A percentile compares a stretch with the other conserved stretches of the same genome.
These are phyloP conservation scores for Deilephila elpenor DNA, from an alignment of 2,888 invertebrate species.

Conservation along the genomic window DNA sequence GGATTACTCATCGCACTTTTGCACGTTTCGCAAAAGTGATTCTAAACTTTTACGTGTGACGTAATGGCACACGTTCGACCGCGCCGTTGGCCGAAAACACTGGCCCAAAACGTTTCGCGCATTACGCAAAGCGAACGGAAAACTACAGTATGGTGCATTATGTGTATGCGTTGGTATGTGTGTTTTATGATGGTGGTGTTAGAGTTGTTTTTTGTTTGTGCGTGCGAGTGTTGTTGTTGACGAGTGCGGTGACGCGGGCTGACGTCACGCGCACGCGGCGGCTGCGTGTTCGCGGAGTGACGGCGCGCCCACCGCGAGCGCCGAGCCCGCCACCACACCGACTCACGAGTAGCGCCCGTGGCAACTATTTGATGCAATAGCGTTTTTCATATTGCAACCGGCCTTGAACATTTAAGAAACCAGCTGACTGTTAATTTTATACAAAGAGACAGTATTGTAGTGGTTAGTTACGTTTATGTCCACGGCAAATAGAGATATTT, in stretches of 20 bases:
- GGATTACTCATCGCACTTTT: constrained; percentile 21
- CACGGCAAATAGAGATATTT: background rate
- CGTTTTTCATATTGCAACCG: constrained; percentile 33
- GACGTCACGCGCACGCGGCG: constrained; percentile 71
- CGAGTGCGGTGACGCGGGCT: constrained; percentile 62
- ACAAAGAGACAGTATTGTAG: constrained; percentile 16
- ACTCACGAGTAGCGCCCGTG: constrained; percentile 39
- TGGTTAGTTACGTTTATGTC: background rate
- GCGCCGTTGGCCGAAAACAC: constrained; percentile 41
- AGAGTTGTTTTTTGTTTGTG: constrained; percentile 36
- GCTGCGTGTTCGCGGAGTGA: constrained; percentile 62
- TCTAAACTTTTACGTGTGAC: constrained; percentile 36
- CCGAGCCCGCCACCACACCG: constrained; percentile 30
- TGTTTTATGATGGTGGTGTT: constrained; percentile 37
- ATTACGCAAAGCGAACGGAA: constrained; percentile 61
- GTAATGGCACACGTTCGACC: constrained; percentile 36
- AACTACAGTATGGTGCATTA: constrained; percentile 41
- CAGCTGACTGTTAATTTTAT: constrained; percentile 24
- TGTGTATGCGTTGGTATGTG: constrained; percentile 7
- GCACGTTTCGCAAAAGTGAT: constrained; percentile 25
- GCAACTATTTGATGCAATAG: constrained; percentile 45
- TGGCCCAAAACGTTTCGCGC: constrained; percentile 35
- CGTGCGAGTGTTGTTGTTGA: constrained; percentile 46
- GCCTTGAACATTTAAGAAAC: constrained; percentile 41
- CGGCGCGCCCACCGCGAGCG: constrained; percentile 65